A percentile compares a stretch with the other conserved stretches of the same genome.
Evolutionary conservation across 2,113 vertebrate species (phyloP).

Genomic region (Stomatorhinus ivindoensis): DNA sequence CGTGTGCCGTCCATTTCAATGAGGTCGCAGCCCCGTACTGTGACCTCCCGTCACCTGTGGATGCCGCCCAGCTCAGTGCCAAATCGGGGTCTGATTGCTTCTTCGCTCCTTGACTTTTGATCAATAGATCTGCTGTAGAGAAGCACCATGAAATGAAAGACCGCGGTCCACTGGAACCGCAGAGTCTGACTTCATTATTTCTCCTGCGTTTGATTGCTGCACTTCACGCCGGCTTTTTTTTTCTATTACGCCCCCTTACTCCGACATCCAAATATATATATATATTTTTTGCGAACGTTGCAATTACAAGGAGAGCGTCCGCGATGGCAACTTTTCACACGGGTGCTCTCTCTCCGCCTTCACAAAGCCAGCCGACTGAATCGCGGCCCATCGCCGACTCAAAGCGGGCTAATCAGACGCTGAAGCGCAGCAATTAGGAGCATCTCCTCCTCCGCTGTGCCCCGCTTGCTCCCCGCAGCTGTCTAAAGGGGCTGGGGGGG

Average conservation of each 20-base stretch:
- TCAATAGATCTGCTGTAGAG: constrained; percentile 69
- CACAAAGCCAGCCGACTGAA: constrained; percentile 68
- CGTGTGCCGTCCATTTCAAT: not conserved
- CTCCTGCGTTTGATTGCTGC: constrained; percentile 66
- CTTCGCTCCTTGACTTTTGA: constrained; percentile 56
- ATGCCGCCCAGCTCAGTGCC: not conserved
- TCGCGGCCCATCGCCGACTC: constrained; percentile 62
- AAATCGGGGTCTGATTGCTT: constrained; percentile 62
- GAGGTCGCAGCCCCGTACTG: not conserved
- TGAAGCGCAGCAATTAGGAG: constrained; percentile 66
- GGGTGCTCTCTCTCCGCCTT: constrained; percentile 1
- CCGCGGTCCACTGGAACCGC: constrained; percentile 59
- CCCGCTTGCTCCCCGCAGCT: constrained; percentile 50
- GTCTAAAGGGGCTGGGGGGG: constrained; percentile 32
- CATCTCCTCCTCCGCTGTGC: constrained; percentile 49
- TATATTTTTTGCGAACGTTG: constrained; percentile 46
- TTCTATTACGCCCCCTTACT: constrained; percentile 49
- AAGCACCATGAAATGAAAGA: constrained; percentile 66
- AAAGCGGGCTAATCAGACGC: constrained; percentile 68
- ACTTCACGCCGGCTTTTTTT: constrained; percentile 61
- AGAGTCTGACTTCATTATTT: constrained; percentile 64
- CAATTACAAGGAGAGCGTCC: constrained; percentile 52
- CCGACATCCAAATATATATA: constrained; percentile 52
- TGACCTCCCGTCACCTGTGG: not conserved
- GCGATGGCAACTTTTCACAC: constrained; percentile 43